These are phyloP conservation scores for Amphipyra berbera DNA, from an alignment of 2,888 invertebrate genomes.

Conservation along the genomic window DNA sequence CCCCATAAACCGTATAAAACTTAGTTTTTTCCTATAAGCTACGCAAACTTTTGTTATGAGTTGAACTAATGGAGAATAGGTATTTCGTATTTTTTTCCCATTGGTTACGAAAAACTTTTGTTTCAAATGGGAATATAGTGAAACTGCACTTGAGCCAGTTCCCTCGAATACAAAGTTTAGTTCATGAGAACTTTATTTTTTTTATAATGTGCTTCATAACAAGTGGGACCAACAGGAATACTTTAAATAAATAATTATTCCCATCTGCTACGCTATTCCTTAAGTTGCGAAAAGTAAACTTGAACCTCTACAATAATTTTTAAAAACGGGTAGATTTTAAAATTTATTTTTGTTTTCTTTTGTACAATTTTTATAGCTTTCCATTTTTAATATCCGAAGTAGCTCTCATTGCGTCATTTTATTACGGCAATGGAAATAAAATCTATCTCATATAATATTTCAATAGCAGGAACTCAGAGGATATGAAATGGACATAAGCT, in stretches of 20 bases:
- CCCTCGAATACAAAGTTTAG: too few relatives aligned
- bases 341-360: too few relatives aligned
- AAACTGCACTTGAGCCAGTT: too few relatives aligned
- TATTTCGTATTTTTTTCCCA: conserved; percentile 12
- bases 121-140: conserved; percentile 17
- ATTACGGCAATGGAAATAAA: too few relatives aligned
- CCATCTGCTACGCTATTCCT: neutral
- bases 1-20: conserved; percentile 2
- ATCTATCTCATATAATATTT: too few relatives aligned
- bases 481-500: too few relatives aligned
- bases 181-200: conserved; percentile 5
- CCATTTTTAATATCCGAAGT: too few relatives aligned
- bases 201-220: conserved; percentile 3
- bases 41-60: neutral
- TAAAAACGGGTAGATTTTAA: too few relatives aligned
- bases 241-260: conserved; percentile 5
- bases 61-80: neutral
- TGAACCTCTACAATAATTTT: too few relatives aligned
- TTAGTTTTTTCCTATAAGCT: conserved; percentile 11
- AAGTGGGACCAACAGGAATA: conserved; percentile 3
- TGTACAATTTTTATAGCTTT: too few relatives aligned
- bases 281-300: neutral
- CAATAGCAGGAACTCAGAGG: too few relatives aligned
- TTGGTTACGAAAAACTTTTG: conserved; percentile 5
- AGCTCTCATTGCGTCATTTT: too few relatives aligned